phyloP scores from a whole-genome alignment of 92 coral and sea anemone species.

The Phenganax subtilis region DNA sequence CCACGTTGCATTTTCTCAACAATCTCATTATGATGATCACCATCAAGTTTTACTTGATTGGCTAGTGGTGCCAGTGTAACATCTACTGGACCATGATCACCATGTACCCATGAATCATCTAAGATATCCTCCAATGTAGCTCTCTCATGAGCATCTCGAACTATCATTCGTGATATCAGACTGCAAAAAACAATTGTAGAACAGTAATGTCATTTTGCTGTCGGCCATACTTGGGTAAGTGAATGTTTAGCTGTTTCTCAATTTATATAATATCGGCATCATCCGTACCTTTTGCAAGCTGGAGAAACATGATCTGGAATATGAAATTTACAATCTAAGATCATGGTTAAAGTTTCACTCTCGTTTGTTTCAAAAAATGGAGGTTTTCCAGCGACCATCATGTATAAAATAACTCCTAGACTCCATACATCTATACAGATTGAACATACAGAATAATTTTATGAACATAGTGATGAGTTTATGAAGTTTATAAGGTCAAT shows the following conservation, averaged over 20 bases:
- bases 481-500: too few relatives aligned
- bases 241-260: background rate
- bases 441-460: too few relatives aligned
- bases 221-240: background rate
- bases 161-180: conserved; percentile 77
- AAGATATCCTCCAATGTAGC: conserved; percentile 72
- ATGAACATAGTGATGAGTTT: background rate
- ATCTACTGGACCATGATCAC: conserved; percentile 66
- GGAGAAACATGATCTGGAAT: conserved; percentile 79
- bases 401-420: conserved; percentile 88
- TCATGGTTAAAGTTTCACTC: conserved; percentile 91
- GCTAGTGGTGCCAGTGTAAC: conserved; percentile 83
- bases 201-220: background rate
- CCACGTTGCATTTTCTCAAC: conserved; percentile 76
- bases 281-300: conserved; percentile 63
- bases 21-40: conserved; percentile 72
- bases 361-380: conserved; percentile 95
- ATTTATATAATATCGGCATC: background rate
- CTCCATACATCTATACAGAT: conserved; percentile 78
- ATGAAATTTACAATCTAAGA: conserved; percentile 82
- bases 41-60: conserved; percentile 72
- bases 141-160: conserved; percentile 79
- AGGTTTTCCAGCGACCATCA: conserved; percentile 92
- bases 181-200: conserved; percentile 39
- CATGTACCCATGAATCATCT: conserved; percentile 78